A percentile compares a stretch with the other conserved stretches of the same genome.
Conservation (phyloP, 2,113 vertebrate genomes). For the Lamprotornis superbus region DNA sequence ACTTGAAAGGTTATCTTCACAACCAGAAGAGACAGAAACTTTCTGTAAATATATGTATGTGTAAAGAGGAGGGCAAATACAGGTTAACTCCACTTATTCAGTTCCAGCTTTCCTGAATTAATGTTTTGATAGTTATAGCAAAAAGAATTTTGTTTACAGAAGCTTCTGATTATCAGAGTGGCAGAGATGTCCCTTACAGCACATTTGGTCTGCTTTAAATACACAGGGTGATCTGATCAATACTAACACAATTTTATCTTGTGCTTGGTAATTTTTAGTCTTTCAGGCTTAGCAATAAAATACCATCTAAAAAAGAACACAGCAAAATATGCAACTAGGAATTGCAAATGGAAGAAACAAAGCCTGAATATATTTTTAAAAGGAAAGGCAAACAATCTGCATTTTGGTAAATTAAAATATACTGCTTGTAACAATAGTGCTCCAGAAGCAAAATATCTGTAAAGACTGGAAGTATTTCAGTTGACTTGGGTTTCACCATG, state of each 20-base stretch:
- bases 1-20: slow-evolving; percentile 64
- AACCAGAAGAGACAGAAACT: slow-evolving; percentile 60
- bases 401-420: not conserved
- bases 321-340: not conserved
- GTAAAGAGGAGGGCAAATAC: slow-evolving; percentile 38
- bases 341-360: not conserved
- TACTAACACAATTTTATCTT: not conserved
- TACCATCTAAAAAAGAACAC: not conserved
- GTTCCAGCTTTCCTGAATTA: slow-evolving; percentile 38
- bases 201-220: not conserved
- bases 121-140: slow-evolving; percentile 26
- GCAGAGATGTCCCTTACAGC: not conserved
- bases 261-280: not conserved
- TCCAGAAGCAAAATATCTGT: not conserved
- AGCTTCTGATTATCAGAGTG: slow-evolving; percentile 25
- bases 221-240: not conserved
- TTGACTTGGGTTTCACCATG: not conserved
- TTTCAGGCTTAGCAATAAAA: not conserved
- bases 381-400: not conserved
- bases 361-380: not conserved
- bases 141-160: slow-evolving; percentile 50
- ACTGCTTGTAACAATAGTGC: not conserved
- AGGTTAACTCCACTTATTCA: slow-evolving; percentile 35
- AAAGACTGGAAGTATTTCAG: not conserved
- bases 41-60: slow-evolving; percentile 45